Conservation (phyloP, 1,140 invertebrate species). For the Sitobion miscanthi region DNA sequence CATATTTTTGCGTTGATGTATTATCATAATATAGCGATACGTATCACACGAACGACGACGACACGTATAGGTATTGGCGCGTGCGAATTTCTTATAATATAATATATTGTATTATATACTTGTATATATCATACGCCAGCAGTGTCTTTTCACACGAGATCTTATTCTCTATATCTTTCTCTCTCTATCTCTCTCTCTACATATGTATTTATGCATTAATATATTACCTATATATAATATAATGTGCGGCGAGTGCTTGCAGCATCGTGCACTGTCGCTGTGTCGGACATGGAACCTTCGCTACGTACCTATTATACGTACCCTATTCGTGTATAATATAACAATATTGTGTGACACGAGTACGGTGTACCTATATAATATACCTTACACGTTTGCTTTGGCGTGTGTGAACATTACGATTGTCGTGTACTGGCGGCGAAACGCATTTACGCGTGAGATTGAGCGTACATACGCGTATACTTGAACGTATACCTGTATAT, state of each 20-base stretch:
- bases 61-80: neutral
- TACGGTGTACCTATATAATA: neutral
- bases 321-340: neutral
- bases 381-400: neutral
- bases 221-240: too few relatives aligned
- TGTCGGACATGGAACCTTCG: neutral
- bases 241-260: too few relatives aligned
- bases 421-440: neutral
- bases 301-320: neutral
- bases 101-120: neutral
- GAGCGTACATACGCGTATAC: neutral
- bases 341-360: conserved; percentile 11
- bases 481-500: neutral
- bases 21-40: neutral
- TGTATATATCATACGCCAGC: neutral
- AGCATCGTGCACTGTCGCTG: neutral
- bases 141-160: conserved; percentile 6
- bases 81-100: neutral
- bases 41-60: neutral
- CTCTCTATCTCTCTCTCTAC: neutral
- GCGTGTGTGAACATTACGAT: conserved; percentile 1
- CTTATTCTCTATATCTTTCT: neutral
- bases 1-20: neutral
- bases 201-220: too few relatives aligned
- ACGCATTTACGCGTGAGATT: neutral